Conservation (phyloP, 2,888 invertebrate genomes). For the Torymus auratus region DNA sequence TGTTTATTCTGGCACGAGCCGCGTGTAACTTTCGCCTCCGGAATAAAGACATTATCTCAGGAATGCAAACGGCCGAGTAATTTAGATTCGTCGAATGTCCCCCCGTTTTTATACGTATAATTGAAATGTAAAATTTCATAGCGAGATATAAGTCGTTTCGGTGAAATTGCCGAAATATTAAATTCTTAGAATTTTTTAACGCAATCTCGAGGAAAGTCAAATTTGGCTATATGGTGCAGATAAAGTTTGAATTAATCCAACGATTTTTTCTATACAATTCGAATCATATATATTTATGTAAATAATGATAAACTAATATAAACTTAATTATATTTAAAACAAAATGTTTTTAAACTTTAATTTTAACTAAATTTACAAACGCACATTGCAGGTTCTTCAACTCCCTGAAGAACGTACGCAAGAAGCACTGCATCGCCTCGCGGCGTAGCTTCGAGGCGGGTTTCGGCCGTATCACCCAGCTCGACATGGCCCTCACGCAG, state of each 20-base stretch:
- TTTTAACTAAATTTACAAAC: background rate
- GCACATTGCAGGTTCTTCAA: conserved; percentile 80
- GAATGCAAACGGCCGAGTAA: background rate
- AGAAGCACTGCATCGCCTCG: conserved; percentile 83
- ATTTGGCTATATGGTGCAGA: too few species aligned
- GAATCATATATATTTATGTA: too few species aligned
- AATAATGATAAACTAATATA: too few species aligned
- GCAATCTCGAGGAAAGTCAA: too few species aligned
- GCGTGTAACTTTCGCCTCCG: conserved; percentile 6
- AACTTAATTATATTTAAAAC: too few species aligned
- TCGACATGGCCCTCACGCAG: conserved; percentile 91
- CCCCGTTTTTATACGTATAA: background rate
- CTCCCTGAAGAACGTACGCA: conserved; percentile 83
- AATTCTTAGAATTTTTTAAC: too few species aligned
- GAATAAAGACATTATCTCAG: conserved; percentile 29
- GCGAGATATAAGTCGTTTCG: too few species aligned
- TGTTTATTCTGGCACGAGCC: conserved; percentile 33
- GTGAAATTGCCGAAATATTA: too few species aligned
- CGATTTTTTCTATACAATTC: too few species aligned
- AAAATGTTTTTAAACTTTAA: too few species aligned
- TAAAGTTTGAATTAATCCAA: too few species aligned
- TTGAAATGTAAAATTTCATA: conserved; percentile 2
- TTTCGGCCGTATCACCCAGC: conserved; percentile 83
- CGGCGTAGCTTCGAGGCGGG: conserved; percentile 77
- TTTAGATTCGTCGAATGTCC: conserved; percentile 14